Conservation (phyloP, 2,888 invertebrate species). For the Tachina lurida region DNA sequence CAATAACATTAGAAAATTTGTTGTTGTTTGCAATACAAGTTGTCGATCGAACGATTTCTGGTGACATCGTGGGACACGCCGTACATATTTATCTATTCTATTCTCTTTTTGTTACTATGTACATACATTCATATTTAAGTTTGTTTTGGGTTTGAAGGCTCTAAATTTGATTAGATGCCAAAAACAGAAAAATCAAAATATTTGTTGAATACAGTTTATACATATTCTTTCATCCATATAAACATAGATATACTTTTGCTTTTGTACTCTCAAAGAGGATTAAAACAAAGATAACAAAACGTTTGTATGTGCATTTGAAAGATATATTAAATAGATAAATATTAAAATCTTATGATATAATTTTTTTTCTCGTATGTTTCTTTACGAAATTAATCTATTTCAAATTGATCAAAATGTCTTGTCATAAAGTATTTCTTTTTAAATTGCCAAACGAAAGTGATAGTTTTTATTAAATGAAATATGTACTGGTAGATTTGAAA, state of each 20-base stretch:
- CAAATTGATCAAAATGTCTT: constrained; percentile 40
- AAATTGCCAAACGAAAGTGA: constrained; percentile 31
- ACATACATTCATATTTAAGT: background rate
- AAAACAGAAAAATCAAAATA: constrained; percentile 14
- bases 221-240: background rate
- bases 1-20: too few species aligned
- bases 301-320: background rate
- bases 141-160: constrained; percentile 31
- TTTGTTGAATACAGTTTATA: constrained; percentile 5
- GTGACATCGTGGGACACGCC: too few species aligned
- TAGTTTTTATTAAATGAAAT: constrained; percentile 1
- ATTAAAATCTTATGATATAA: background rate
- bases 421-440: constrained; percentile 23
- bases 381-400: constrained; percentile 24
- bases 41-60: too few species aligned
- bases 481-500: background rate
- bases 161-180: constrained; percentile 51
- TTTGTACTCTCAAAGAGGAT: constrained; percentile 18
- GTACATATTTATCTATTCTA: background rate
- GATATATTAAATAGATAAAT: constrained; percentile 11
- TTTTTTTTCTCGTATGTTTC: background rate
- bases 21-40: too few species aligned
- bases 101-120: background rate
- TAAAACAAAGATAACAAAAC: constrained; percentile 34
- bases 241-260: background rate